Evolutionary conservation across 2,113 vertebrate species (phyloP), one percentile per base, ranked within the genome.

Genomic region (Regulus satrapa): DNA sequence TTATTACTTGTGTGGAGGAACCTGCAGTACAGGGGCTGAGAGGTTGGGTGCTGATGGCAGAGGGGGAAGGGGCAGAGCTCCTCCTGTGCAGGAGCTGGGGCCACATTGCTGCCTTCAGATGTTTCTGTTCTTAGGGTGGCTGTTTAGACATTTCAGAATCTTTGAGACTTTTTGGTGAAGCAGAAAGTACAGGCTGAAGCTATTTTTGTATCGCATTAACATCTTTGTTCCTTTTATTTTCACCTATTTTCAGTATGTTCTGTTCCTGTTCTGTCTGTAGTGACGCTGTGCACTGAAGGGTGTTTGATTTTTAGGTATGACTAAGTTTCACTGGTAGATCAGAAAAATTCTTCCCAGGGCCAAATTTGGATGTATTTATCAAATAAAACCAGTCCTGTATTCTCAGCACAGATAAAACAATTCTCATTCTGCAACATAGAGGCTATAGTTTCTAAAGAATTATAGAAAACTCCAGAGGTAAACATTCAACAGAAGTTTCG

Each of bases 1-100:
- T 96, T 96, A 94, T 94, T 85, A 75, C 94, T 77, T 49, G 79
- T 94, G 84, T 48, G 0, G 16, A 76, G 76, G 88, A 93, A 58
- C 85, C 29, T 31, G 89, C 79, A 77, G 8, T 8, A 16, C 46
- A 67, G 32, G 75, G 56, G 51, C 17, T 83, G 63, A 78, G 46
- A 75, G 54, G 40, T n/a, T 43, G 43, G 78, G 78, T 69, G 66
- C 66, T 67, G 75, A 12, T 80, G 80, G 54, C 40, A 94, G 59
- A 51, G 34, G 76, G 82, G 88, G 86, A 36, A 32, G 36, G 81
- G 71, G 31, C 88, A 88, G 31, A 18, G 29, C 14, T 69, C 5
- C 66, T 16, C 67, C 73, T 89, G 46, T 7, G 31, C 36, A 25
- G 12, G 20, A 80, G 73, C 31, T 38, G 41, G 72, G 38, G 85